phyloP scores from a whole-genome alignment of 2,113 vertebrate genomes.

The Oryctolagus cuniculus region mOryCun1.1 NC_091453.1:55000001-55000500 shows the following conservation, averaged over 20 bases:
- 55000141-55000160: neutral
- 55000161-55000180: constrained; percentile 7
- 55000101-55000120: neutral
- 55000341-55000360: constrained; percentile 46
- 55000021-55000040: neutral
- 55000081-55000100: constrained; percentile 25
- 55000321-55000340: constrained; percentile 9
- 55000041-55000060: constrained; percentile 1
- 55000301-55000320: constrained; percentile 30
- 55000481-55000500: neutral
- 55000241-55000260: constrained; percentile 25
- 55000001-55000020: neutral
- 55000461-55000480: neutral
- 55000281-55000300: constrained; percentile 21
- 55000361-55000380: constrained; percentile 44
- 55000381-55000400: neutral
- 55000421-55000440: neutral
- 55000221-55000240: neutral
- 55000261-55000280: neutral
- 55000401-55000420: constrained; percentile 44
- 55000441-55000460: constrained; percentile 7
- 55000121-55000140: neutral
- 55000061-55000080: neutral
- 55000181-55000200: constrained; percentile 29
- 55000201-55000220: neutral